Evolutionary conservation across 2,888 invertebrate species (phyloP).

Genomic region (Melanargia galathea): DNA sequence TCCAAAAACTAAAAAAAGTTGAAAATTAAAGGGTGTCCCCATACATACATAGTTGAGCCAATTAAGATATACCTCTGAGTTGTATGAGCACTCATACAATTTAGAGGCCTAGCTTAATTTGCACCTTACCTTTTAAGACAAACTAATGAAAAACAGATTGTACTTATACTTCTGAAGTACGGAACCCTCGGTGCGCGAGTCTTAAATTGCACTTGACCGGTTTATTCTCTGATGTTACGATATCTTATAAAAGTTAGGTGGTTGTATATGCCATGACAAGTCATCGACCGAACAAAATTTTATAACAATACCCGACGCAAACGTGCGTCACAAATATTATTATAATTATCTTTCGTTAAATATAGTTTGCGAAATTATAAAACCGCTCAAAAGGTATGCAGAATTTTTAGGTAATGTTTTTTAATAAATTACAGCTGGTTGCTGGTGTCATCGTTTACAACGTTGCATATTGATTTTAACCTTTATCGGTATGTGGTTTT

Average conservation of each 20-base stretch:
- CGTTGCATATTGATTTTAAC: constrained; percentile 11
- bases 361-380: constrained; percentile 13
- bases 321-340: constrained; percentile 18
- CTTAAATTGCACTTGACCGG: too few species aligned
- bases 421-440: constrained; percentile 1
- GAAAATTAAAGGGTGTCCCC: too few species aligned
- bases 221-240: too few species aligned
- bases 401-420: neutral
- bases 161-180: too few species aligned
- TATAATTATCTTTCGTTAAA: constrained; percentile 22
- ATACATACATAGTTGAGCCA: too few species aligned
- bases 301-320: constrained; percentile 15
- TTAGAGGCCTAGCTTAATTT: too few species aligned
- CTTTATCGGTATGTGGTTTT: constrained; percentile 17
- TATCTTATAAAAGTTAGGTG: neutral
- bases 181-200: too few species aligned
- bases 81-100: too few species aligned
- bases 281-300: constrained; percentile 25
- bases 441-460: neutral
- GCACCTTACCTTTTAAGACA: too few species aligned
- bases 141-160: too few species aligned
- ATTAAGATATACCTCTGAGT: too few species aligned
- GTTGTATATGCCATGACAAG: constrained; percentile 12
- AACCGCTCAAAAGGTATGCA: neutral
- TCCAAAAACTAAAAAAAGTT: too few species aligned